Evolutionary conservation across 2,797 vertebrate species (phyloP).

Genomic region (Takifugu ocellatus): DNA sequence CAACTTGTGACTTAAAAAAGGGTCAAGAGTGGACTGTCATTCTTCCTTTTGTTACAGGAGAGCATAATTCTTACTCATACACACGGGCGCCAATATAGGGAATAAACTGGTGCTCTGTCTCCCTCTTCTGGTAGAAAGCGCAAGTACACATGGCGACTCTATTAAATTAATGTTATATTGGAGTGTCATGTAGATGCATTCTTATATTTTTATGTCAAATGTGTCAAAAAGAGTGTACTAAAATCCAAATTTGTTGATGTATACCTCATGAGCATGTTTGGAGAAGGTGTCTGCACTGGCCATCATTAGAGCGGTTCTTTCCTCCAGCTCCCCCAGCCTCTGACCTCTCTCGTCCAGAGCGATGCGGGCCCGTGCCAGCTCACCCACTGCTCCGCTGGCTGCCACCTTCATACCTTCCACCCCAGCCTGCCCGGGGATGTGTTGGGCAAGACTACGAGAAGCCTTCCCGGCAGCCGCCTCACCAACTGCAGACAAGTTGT

Average conservation of each 20-base stretch:
- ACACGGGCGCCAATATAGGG: too few relatives aligned
- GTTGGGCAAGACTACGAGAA: conserved; percentile 92
- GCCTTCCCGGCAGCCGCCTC: conserved; percentile 94
- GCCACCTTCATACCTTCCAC: conserved; percentile 90
- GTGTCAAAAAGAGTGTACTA: too few relatives aligned
- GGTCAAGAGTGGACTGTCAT: not conserved
- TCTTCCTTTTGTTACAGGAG: too few relatives aligned
- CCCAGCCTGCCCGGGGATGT: conserved; percentile 90
- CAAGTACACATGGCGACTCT: too few relatives aligned
- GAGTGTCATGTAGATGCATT: too few relatives aligned
- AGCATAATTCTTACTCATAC: too few relatives aligned
- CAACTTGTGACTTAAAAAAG: not conserved
- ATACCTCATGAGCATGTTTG: conserved; percentile 95
- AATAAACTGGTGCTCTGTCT: not conserved
- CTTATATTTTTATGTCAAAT: too few relatives aligned
- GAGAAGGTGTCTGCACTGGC: conserved; percentile 91
- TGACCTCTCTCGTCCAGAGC: conserved; percentile 96
- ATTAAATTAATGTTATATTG: too few relatives aligned
- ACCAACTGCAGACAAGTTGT: conserved; percentile 76
- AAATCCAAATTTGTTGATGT: too few relatives aligned
- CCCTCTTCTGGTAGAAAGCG: not conserved
- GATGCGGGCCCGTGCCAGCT: conserved; percentile 87
- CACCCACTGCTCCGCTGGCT: conserved; percentile 86
- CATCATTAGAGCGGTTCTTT: conserved; percentile 95
- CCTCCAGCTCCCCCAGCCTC: conserved; percentile 93